phyloP scores from a whole-genome alignment of 2,888 invertebrate species.

The Leptothorax acervorum region DNA sequence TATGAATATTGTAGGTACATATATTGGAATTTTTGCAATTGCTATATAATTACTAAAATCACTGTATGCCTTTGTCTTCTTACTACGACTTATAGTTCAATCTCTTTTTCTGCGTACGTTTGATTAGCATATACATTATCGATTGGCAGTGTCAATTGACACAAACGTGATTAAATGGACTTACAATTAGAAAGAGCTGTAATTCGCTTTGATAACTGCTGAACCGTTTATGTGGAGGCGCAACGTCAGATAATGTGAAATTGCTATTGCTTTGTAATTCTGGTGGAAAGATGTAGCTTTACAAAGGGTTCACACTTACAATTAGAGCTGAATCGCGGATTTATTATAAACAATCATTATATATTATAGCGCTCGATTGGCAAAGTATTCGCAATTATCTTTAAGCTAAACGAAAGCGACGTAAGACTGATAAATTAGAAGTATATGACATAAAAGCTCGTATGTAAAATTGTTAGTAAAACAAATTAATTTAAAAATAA shows the following conservation, averaged over 20 bases:
- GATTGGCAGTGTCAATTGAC: background rate
- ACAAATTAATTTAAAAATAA: background rate
- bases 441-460: background rate
- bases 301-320: background rate
- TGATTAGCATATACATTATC: background rate
- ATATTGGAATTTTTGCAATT: background rate
- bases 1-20: background rate
- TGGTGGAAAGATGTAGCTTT: background rate
- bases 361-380: background rate
- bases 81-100: background rate
- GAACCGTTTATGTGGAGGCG: background rate
- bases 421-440: background rate
- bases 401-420: background rate
- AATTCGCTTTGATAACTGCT: background rate
- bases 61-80: background rate
- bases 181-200: background rate
- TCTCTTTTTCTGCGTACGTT: background rate
- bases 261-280: background rate
- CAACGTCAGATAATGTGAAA: background rate
- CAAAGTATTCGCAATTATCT: background rate
- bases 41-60: background rate
- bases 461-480: slow-evolving; percentile 1
- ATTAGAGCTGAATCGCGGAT: background rate
- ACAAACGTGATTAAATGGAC: background rate
- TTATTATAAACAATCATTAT: background rate